A percentile compares a stretch with the other conserved stretches of the same genome.
Evolutionary conservation across 92 coral and sea anemone species (phyloP).

Genomic region (Epizoanthus stellaris): DNA sequence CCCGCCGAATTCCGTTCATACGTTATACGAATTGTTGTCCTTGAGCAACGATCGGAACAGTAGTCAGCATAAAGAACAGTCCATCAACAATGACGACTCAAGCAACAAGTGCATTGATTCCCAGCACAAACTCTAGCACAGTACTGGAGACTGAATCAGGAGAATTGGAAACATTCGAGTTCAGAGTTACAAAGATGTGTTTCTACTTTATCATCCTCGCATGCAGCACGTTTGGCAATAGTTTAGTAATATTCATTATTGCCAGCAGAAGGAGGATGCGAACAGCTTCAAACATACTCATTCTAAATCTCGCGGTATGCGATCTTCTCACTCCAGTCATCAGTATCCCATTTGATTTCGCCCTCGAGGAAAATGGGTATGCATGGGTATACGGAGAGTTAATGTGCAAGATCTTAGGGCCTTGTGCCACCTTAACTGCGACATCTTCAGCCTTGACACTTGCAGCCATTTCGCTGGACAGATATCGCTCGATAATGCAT

Average conservation of each 20-base stretch:
- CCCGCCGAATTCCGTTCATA: no score
- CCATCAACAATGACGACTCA: neutral
- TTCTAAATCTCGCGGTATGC: slow-evolving; percentile 74
- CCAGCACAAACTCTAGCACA: neutral
- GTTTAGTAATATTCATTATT: slow-evolving; percentile 53
- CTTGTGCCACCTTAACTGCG: slow-evolving; percentile 56
- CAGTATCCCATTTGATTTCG: slow-evolving; percentile 68
- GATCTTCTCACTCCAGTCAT: slow-evolving; percentile 70
- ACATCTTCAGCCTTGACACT: slow-evolving; percentile 64
- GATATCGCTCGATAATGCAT: slow-evolving; percentile 67
- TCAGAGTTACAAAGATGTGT: slow-evolving; percentile 37
- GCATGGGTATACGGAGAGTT: slow-evolving; percentile 54
- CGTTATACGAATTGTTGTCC: no score
- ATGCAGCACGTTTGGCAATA: slow-evolving; percentile 60
- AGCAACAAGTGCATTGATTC: neutral
- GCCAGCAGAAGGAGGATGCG: slow-evolving; percentile 40
- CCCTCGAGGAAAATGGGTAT: slow-evolving; percentile 38
- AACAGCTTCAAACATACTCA: slow-evolving; percentile 52
- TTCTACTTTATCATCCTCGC: slow-evolving; percentile 46
- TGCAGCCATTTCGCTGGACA: slow-evolving; percentile 73
- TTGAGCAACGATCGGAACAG: no score
- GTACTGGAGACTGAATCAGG: no score
- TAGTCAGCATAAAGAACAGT: neutral
- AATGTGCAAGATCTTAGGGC: slow-evolving; percentile 52
- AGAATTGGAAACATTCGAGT: slow-evolving; percentile 15